A percentile compares a stretch with the other conserved stretches of the same genome.
Conservation (phyloP, 2,797 vertebrate genomes). For the Trichosurus vulpecula region DNA sequence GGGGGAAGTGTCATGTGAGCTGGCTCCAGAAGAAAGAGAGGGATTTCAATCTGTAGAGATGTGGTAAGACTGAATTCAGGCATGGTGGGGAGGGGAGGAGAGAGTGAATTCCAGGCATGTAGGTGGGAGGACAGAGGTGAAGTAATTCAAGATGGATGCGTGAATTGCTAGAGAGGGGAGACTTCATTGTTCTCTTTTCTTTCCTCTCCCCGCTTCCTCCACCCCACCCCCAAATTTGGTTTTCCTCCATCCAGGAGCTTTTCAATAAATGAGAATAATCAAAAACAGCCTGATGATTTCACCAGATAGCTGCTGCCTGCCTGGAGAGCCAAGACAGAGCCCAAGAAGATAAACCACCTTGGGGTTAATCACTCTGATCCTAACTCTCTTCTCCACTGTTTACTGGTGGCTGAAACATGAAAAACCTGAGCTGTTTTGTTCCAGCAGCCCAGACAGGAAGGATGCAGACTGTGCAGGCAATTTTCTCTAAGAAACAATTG, state of each 20-base stretch:
- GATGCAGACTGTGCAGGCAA: slow-evolving; percentile 3
- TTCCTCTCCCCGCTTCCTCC: background rate
- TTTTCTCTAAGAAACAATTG: slow-evolving; percentile 64
- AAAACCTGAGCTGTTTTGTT: background rate
- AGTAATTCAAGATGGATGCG: background rate
- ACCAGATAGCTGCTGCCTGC: background rate
- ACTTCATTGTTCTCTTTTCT: background rate
- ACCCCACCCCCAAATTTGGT: background rate
- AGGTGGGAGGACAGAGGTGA: background rate
- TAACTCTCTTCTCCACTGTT: background rate
- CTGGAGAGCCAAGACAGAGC: background rate
- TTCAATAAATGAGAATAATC: background rate
- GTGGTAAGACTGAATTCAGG: background rate
- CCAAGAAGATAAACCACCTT: background rate
- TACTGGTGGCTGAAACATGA: background rate
- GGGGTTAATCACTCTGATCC: background rate
- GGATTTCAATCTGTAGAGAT: background rate
- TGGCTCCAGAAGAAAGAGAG: background rate
- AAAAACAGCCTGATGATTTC: background rate
- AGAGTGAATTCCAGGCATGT: background rate
- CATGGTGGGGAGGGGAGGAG: background rate
- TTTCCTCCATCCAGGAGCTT: background rate
- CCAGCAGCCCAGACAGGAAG: background rate
- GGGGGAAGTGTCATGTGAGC: background rate
- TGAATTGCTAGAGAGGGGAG: background rate